These are phyloP conservation scores for Labeo calbasu DNA, from an alignment of 2,797 vertebrate genomes.

Conservation along the genomic window DNA sequence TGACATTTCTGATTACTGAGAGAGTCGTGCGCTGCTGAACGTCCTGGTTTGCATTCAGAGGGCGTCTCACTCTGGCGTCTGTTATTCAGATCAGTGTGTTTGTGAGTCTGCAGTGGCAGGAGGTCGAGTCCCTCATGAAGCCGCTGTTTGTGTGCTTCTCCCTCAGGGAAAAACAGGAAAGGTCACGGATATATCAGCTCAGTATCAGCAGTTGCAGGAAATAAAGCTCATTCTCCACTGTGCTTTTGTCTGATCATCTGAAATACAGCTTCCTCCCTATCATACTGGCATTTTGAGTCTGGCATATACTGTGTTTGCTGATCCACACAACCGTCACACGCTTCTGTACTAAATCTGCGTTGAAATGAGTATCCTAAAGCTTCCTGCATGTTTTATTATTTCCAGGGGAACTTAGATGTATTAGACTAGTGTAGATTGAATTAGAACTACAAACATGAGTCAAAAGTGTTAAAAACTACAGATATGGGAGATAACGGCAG, in stretches of 20 bases:
- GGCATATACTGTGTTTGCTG: background rate
- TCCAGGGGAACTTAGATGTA: no score
- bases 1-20: background rate
- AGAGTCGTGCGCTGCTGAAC: no score
- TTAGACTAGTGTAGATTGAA: no score
- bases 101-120: background rate
- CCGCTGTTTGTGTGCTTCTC: background rate
- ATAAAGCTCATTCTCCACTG: background rate
- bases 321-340: no score
- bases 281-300: background rate
- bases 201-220: background rate
- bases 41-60: background rate
- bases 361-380: background rate
- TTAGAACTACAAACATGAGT: no score
- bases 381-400: background rate
- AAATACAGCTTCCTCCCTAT: background rate
- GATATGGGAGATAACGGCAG: no score
- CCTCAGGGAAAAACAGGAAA: background rate
- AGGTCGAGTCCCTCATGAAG: background rate
- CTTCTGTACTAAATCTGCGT: background rate
- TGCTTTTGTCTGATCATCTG: background rate
- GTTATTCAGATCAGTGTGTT: background rate
- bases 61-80: background rate
- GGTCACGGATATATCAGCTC: conserved; percentile 1
- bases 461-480: no score